These are phyloP conservation scores for Struthidea cinerea DNA, from an alignment of 2,113 vertebrate species.

Conservation along the genomic window DNA sequence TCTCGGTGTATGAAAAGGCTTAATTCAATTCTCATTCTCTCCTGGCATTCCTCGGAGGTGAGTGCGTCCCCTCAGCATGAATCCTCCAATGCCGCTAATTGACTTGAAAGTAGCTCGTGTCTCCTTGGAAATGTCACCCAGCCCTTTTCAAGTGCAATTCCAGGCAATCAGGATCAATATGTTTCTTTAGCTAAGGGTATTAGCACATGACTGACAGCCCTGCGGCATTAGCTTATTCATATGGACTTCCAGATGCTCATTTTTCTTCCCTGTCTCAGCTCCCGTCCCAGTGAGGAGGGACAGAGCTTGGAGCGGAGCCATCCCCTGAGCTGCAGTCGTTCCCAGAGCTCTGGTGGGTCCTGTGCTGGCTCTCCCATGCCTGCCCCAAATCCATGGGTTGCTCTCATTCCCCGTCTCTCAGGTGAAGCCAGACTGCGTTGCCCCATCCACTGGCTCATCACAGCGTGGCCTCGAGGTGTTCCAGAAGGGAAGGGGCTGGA, in stretches of 20 bases:
- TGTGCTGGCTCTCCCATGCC: not conserved
- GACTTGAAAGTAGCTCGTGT: slow-evolving; percentile 65
- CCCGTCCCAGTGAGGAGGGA: not conserved
- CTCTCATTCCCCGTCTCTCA: not conserved
- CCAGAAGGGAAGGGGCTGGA: not conserved
- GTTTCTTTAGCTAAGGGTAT: slow-evolving; percentile 59
- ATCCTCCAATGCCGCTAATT: slow-evolving; percentile 57
- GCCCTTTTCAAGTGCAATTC: slow-evolving; percentile 69
- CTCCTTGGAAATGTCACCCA: slow-evolving; percentile 72
- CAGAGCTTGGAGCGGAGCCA: not conserved
- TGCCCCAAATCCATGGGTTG: not conserved
- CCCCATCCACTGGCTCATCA: not conserved
- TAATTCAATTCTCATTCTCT: slow-evolving; percentile 53
- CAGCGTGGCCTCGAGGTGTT: not conserved
- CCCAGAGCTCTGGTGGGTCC: not conserved
- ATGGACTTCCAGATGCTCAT: slow-evolving; percentile 40
- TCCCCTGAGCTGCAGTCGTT: not conserved
- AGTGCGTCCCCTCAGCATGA: slow-evolving; percentile 31
- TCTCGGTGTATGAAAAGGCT: slow-evolving; percentile 22
- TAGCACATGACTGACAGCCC: slow-evolving; percentile 62
- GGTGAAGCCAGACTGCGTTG: rapidly evolving
- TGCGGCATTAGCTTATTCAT: slow-evolving; percentile 4
- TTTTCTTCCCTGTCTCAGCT: slow-evolving; percentile 23
- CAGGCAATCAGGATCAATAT: slow-evolving; percentile 68
- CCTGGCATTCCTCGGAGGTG: slow-evolving; percentile 49